These are phyloP conservation scores for Drosophila nigromelanica DNA, from an alignment of 1,140 invertebrate genomes.

Conservation along the genomic window DNA sequence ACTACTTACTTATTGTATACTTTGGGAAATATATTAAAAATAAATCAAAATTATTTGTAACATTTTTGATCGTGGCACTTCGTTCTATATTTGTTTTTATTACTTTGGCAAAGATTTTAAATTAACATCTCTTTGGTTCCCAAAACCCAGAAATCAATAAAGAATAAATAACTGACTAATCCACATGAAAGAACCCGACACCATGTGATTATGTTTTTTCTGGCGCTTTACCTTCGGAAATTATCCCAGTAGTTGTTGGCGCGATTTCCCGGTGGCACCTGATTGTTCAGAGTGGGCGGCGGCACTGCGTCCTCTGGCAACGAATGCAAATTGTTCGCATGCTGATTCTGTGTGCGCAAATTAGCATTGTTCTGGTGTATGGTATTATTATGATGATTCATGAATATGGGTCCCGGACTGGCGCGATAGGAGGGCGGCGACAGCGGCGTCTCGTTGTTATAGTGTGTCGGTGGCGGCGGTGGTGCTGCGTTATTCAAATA, in stretches of 20 bases:
- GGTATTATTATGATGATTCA: slow-evolving; percentile 83
- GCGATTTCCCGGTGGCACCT: slow-evolving; percentile 93
- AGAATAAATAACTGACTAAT: slow-evolving; percentile 23
- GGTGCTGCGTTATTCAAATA: slow-evolving; percentile 69
- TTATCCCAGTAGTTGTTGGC: slow-evolving; percentile 97
- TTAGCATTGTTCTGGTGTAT: slow-evolving; percentile 82
- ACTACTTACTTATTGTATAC: slow-evolving; percentile 29
- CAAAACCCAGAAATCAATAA: slow-evolving; percentile 11
- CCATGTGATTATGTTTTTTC: slow-evolving; percentile 21
- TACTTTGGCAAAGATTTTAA: slow-evolving; percentile 34
- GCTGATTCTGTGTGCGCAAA: slow-evolving; percentile 77
- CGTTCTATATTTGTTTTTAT: slow-evolving; percentile 37
- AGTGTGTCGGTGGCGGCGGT: slow-evolving; percentile 54
- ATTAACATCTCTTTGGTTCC: slow-evolving; percentile 50
- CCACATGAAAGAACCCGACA: slow-evolving; percentile 30
- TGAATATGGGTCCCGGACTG: slow-evolving; percentile 79
- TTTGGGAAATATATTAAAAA: slow-evolving; percentile 7
- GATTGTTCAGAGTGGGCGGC: slow-evolving; percentile 89
- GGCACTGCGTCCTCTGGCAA: slow-evolving; percentile 57
- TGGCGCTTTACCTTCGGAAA: slow-evolving; percentile 90
- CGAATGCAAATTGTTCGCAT: slow-evolving; percentile 75
- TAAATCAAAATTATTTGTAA: slow-evolving; percentile 23
- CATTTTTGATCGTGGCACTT: slow-evolving; percentile 26
- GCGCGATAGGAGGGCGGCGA: slow-evolving; percentile 68
- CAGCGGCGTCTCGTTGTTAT: slow-evolving; percentile 74